These are phyloP conservation scores for Mus pahari DNA, from an alignment of 2,113 vertebrate species.

Conservation along the genomic window DNA sequence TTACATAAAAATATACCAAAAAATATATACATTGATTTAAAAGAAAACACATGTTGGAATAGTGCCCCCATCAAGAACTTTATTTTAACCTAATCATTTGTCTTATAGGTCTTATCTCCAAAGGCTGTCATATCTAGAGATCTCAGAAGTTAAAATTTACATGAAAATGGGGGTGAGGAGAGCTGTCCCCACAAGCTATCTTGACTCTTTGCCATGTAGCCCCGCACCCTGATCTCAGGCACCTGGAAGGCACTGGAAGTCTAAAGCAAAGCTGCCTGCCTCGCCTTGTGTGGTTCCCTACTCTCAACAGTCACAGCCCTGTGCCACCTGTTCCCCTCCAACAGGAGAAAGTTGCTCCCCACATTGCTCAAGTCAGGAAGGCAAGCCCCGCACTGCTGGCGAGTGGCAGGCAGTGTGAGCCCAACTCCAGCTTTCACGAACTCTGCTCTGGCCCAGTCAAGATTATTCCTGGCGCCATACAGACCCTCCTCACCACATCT, in stretches of 20 bases:
- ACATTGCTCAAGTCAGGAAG: neutral
- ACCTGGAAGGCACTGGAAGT: neutral
- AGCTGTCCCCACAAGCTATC: neutral
- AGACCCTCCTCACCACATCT: neutral
- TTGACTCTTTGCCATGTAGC: neutral
- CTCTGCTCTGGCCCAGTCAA: neutral
- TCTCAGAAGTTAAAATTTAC: neutral
- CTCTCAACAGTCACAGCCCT: neutral
- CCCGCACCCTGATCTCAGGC: neutral
- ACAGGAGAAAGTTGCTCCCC: neutral
- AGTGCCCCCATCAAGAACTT: neutral
- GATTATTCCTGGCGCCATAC: neutral
- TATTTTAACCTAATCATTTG: neutral
- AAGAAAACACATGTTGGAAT: neutral
- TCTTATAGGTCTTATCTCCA: neutral
- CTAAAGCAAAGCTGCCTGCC: neutral
- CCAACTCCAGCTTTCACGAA: neutral
- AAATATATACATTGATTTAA: neutral
- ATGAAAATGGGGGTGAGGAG: neutral
- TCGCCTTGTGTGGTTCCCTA: neutral
- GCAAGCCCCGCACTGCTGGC: neutral
- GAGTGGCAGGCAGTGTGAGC: neutral
- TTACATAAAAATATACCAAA: neutral
- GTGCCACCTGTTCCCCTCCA: fast-evolving
- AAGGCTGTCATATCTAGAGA: neutral